phyloP scores from a whole-genome alignment of 1,140 invertebrate genomes.

The Philopotamus ludificatus region DNA sequence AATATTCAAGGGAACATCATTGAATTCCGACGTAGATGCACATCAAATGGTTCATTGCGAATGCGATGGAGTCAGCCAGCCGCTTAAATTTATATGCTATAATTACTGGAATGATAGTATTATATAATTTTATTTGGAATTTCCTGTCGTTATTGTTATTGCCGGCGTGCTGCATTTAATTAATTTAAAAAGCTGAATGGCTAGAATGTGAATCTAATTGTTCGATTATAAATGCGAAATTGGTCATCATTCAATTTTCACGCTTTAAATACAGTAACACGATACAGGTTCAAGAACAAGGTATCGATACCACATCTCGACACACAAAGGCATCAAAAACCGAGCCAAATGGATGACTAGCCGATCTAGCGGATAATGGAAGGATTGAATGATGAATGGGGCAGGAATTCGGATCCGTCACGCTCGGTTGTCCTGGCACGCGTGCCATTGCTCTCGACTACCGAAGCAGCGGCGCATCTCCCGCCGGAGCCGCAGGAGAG shows the following conservation, averaged over 20 bases:
- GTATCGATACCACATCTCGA: too few species aligned
- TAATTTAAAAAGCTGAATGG: too few species aligned
- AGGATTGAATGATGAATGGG: constrained; percentile 7
- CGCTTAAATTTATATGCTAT: too few species aligned
- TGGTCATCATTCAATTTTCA: too few species aligned
- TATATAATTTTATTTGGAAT: too few species aligned
- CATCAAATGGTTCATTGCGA: constrained; percentile 14
- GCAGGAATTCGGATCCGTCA: constrained; percentile 17
- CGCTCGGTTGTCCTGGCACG: not conserved
- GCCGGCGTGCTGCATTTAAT: too few species aligned
- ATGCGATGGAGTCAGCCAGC: not conserved
- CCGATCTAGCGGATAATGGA: not conserved
- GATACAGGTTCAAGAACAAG: not conserved
- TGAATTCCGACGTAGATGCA: not conserved
- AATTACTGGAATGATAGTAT: too few species aligned
- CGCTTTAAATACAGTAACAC: too few species aligned
- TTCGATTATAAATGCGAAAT: not conserved
- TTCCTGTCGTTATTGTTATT: too few species aligned
- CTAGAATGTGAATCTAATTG: not conserved
- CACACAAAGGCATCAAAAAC: too few species aligned
- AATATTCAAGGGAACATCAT: not conserved
- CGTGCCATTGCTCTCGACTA: not conserved
- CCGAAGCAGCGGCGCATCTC: not conserved
- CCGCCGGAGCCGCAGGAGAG: not conserved
- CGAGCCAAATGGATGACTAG: too few species aligned